Percentiles rank a stretch among this genome's conserved stretches.
phyloP scores from a whole-genome alignment of 92 coral and sea anemone species.

The Porites evermanni region DNA sequence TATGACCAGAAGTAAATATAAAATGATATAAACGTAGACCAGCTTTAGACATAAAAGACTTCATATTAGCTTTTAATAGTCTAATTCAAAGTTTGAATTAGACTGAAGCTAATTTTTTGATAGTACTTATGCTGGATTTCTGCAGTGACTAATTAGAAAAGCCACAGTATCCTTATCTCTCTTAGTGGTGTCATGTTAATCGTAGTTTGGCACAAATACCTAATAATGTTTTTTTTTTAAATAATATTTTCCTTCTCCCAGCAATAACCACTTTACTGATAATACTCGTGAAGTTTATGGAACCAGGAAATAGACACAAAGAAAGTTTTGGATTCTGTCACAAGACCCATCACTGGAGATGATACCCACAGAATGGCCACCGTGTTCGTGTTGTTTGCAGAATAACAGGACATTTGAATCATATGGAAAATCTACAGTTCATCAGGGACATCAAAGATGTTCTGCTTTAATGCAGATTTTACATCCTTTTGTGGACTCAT shows the following conservation, averaged over 20 bases:
- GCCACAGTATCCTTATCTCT: neutral
- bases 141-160: neutral
- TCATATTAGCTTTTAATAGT: no score
- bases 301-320: neutral
- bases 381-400: constrained; percentile 2
- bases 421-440: neutral
- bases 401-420: constrained; percentile 8
- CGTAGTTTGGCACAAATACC: neutral
- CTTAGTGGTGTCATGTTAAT: neutral
- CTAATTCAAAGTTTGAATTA: no score
- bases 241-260: neutral
- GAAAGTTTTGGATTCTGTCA: no score
- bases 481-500: neutral
- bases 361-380: neutral
- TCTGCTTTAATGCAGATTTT: neutral
- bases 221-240: no score
- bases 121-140: neutral
- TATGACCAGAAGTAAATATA: neutral
- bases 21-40: neutral
- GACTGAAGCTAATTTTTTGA: neutral
- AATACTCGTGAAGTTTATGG: neutral
- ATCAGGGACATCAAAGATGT: constrained; percentile 8
- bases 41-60: no score
- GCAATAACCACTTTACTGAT: neutral
- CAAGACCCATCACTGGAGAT: neutral